Percentiles rank a stretch among this genome's conserved stretches.
Evolutionary conservation across 2,888 invertebrate species (phyloP).

Genomic region (Tribolium freemani): DNA sequence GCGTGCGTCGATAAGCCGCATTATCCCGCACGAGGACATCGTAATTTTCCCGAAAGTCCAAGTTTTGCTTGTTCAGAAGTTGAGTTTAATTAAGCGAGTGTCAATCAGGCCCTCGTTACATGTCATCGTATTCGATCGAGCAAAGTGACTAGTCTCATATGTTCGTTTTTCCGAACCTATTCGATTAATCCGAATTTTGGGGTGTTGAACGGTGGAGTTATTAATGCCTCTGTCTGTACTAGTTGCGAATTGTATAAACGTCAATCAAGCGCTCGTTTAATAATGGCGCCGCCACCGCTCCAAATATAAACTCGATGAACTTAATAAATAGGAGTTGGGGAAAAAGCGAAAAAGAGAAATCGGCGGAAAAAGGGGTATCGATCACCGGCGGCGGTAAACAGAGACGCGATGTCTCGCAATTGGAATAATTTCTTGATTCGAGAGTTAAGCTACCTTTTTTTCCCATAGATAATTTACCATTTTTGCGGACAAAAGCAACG

Average conservation of each 20-base stretch:
- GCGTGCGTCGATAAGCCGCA: background rate
- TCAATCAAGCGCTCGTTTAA: conserved; percentile 18
- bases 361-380: conserved; percentile 6
- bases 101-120: conserved; percentile 32
- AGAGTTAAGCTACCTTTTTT: conserved; percentile 14
- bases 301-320: conserved; percentile 16
- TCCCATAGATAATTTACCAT: conserved; percentile 25
- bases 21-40: conserved; percentile 22
- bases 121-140: conserved; percentile 24
- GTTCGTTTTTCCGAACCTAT: background rate
- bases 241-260: conserved; percentile 21
- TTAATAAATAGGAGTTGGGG: conserved; percentile 14
- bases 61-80: conserved; percentile 19
- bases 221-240: conserved; percentile 21
- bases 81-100: conserved; percentile 26
- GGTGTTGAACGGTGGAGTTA: conserved; percentile 26
- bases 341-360: conserved; percentile 1
- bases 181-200: conserved; percentile 29
- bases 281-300: conserved; percentile 16
- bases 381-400: conserved; percentile 24
- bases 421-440: conserved; percentile 16
- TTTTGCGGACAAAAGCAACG: conserved; percentile 14
- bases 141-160: conserved; percentile 10
- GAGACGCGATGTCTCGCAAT: conserved; percentile 20
- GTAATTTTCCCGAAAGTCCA: background rate